Percentiles rank a stretch among this genome's conserved stretches.
These are phyloP conservation scores for Lutjanus argentimaculatus DNA, from an alignment of 2,797 vertebrate species.

Conservation along the genomic window DNA sequence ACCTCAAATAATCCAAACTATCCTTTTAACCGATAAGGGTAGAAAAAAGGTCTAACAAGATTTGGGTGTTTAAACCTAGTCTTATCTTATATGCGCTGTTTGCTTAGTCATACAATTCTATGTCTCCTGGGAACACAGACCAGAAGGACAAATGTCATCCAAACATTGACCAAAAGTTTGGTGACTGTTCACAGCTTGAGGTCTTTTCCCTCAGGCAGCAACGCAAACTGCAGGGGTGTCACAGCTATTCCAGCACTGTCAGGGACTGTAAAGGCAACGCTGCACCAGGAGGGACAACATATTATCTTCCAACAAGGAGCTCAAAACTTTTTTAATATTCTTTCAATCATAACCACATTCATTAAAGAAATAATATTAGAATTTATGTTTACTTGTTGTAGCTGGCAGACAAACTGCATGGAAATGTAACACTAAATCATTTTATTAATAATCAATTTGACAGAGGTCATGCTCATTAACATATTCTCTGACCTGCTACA, in stretches of 20 bases:
- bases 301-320: too few relatives aligned
- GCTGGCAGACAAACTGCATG: neutral
- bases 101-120: neutral
- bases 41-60: neutral
- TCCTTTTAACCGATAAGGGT: too few relatives aligned
- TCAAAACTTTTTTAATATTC: too few relatives aligned
- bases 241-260: too few relatives aligned
- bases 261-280: too few relatives aligned
- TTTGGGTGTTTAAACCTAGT: neutral
- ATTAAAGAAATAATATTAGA: too few relatives aligned
- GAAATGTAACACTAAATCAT: too few relatives aligned
- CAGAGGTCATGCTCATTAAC: neutral
- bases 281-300: neutral
- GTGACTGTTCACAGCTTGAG: neutral
- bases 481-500: neutral
- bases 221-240: too few relatives aligned
- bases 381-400: neutral
- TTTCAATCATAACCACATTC: too few relatives aligned
- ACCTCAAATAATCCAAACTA: too few relatives aligned
- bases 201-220: neutral
- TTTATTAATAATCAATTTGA: neutral
- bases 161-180: neutral
- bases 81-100: neutral
- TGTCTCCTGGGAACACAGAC: neutral
- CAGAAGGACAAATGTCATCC: neutral